Evolutionary conservation across 2,888 invertebrate species (phyloP).

Genomic region (Copidosoma aretas): DNA sequence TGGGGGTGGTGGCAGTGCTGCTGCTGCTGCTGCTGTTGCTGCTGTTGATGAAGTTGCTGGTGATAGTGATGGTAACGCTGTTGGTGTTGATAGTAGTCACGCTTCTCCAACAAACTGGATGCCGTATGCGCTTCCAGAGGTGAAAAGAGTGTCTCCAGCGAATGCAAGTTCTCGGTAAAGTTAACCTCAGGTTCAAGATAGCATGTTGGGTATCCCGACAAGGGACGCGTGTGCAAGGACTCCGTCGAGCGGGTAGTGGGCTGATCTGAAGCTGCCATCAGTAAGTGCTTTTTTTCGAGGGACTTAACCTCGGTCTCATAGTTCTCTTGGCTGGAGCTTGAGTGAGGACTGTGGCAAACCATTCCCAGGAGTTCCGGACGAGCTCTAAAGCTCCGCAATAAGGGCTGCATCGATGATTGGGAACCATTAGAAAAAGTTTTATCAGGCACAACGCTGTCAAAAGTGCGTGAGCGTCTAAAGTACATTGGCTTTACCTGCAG

Average conservation of each 20-base stretch:
- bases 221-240: conserved; percentile 68
- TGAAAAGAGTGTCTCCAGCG: conserved; percentile 55
- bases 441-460: conserved; percentile 60
- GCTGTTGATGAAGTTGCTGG: too few relatives aligned
- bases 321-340: conserved; percentile 76
- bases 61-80: conserved; percentile 7
- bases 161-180: conserved; percentile 54
- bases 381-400: too few relatives aligned
- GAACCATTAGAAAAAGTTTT: too few relatives aligned
- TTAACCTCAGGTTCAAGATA: conserved; percentile 27
- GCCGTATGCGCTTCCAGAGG: conserved; percentile 67
- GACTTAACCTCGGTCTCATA: conserved; percentile 66
- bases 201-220: too few relatives aligned
- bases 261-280: conserved; percentile 48
- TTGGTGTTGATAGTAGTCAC: conserved; percentile 46
- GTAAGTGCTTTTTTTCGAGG: conserved; percentile 50
- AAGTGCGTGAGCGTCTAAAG: conserved; percentile 42
- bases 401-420: too few relatives aligned
- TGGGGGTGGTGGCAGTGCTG: conserved; percentile 63
- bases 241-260: conserved; percentile 76
- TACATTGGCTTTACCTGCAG: conserved; percentile 13
- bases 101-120: conserved; percentile 48
- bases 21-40: too few relatives aligned
- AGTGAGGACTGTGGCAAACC: conserved; percentile 68
- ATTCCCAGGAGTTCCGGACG: conserved; percentile 52